phyloP scores from a whole-genome alignment of 2,797 vertebrate species.

The Monodelphis domestica region DNA sequence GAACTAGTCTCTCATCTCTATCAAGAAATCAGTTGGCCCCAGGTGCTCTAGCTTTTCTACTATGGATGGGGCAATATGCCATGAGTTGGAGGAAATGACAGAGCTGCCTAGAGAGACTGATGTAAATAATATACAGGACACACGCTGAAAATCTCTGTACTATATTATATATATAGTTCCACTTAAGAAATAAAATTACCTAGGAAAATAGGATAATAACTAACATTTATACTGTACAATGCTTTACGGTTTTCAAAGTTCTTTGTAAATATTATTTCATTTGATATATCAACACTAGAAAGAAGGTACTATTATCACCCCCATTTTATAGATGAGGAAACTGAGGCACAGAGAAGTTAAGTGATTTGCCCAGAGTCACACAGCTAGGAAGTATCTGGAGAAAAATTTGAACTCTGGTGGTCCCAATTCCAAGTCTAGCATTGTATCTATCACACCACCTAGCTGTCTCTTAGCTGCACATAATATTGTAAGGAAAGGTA shows the following conservation, averaged over 20 bases:
- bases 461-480: not conserved
- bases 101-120: not conserved
- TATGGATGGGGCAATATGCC: not conserved
- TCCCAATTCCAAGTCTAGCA: not conserved
- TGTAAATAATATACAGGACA: constrained; percentile 5
- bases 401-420: not conserved
- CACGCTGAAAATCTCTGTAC: not conserved
- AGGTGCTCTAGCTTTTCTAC: not conserved
- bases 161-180: constrained; percentile 45
- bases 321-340: not conserved
- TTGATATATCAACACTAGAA: not conserved
- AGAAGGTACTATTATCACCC: not conserved
- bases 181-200: constrained; percentile 36
- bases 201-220: not conserved
- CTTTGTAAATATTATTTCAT: not conserved
- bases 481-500: constrained; percentile 43
- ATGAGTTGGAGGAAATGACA: not conserved
- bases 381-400: not conserved
- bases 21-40: constrained; percentile 11
- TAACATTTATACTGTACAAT: not conserved
- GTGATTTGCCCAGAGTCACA: not conserved
- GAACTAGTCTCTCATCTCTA: not conserved
- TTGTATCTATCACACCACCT: not conserved
- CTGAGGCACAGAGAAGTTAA: not conserved
- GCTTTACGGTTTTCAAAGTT: not conserved